Conservation (phyloP, 1,140 invertebrate genomes). For the Drosophila subobscura region DNA sequence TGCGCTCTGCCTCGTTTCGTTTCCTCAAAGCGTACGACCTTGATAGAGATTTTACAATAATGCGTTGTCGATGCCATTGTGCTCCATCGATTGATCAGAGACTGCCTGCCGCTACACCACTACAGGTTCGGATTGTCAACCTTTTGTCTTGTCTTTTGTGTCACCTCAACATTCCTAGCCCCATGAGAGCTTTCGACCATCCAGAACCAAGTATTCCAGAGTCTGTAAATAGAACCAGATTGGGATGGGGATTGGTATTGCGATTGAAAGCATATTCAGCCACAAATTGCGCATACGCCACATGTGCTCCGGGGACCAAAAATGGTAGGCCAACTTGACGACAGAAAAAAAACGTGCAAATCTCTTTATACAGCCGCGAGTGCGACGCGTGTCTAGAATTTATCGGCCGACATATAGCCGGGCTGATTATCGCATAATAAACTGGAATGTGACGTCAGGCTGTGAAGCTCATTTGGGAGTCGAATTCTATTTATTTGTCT, state of each 20-base stretch:
- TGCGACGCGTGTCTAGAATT: conserved; percentile 71
- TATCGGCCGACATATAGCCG: conserved; percentile 44
- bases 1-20: conserved; percentile 27
- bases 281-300: conserved; percentile 55
- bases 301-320: conserved; percentile 51
- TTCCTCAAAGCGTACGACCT: conserved; percentile 63
- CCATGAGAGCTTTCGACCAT: conserved; percentile 23
- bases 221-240: conserved; percentile 36
- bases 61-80: conserved; percentile 49
- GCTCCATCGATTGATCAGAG: conserved; percentile 64
- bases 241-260: not conserved
- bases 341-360: conserved; percentile 54
- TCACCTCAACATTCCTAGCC: conserved; percentile 33
- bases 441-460: conserved; percentile 64
- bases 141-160: conserved; percentile 30
- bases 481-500: conserved; percentile 40
- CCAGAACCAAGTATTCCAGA: conserved; percentile 29
- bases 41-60: conserved; percentile 58
- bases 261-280: conserved; percentile 23
- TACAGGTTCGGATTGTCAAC: conserved; percentile 8
- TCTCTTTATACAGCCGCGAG: conserved; percentile 43
- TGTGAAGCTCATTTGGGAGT: not conserved
- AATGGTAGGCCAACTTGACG: conserved; percentile 37
- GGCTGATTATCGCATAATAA: conserved; percentile 60
- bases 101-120: conserved; percentile 26